These are phyloP conservation scores for Vulpes ferrilata DNA, from an alignment of 2,113 vertebrate genomes.

Conservation along the genomic window DNA sequence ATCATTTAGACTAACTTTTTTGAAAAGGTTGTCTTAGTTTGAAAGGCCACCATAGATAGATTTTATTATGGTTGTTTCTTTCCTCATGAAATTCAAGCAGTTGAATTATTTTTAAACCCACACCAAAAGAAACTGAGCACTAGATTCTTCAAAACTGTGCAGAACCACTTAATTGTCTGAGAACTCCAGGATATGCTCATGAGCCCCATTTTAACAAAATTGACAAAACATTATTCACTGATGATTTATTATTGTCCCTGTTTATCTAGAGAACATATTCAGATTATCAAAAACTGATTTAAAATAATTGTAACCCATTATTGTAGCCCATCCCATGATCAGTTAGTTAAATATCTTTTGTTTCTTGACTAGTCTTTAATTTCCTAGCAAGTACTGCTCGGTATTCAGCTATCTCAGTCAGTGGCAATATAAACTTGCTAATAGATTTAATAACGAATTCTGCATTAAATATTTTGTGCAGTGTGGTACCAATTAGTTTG, in stretches of 20 bases:
- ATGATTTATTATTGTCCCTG: background rate
- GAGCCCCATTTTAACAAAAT: background rate
- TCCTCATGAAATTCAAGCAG: background rate
- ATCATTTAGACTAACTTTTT: background rate
- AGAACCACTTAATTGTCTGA: background rate
- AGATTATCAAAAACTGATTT: background rate
- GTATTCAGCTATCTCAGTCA: background rate
- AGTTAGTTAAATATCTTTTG: background rate
- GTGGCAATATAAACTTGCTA: background rate
- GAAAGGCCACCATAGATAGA: background rate
- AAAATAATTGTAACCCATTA: background rate
- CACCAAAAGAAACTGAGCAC: background rate
- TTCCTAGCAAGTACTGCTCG: background rate
- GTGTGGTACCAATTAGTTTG: background rate
- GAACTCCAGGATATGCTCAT: background rate
- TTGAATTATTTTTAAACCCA: background rate
- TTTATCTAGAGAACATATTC: constrained; percentile 8
- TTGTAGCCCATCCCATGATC: background rate
- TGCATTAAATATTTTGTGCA: background rate
- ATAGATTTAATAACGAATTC: background rate
- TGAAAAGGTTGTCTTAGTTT: background rate
- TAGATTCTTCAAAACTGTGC: background rate
- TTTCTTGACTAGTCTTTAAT: background rate
- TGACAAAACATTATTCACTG: background rate
- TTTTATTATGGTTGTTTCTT: background rate